Conservation (phyloP, 2,888 invertebrate genomes). For the Drosophila pseudotalamancana region DNA sequence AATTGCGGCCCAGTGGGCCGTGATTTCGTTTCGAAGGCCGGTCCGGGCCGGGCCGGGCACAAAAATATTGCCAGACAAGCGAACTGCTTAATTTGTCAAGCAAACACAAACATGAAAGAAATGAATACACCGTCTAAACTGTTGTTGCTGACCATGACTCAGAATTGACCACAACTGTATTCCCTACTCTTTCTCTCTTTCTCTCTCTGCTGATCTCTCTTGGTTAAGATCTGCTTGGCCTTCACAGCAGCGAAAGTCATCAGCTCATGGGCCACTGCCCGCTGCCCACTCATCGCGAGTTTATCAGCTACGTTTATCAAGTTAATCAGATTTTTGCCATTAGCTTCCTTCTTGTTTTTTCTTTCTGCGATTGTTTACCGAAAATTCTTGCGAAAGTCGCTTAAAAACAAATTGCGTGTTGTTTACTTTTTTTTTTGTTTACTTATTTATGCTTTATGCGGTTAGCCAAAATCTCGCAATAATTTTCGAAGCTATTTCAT, state of each 20-base stretch:
- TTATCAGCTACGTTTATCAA: slow-evolving; percentile 26
- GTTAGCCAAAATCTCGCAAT: neutral
- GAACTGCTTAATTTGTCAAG: slow-evolving; percentile 28
- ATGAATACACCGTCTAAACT: slow-evolving; percentile 15
- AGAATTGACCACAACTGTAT: slow-evolving; percentile 16
- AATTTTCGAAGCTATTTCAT: slow-evolving; percentile 6
- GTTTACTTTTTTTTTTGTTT: slow-evolving; percentile 24
- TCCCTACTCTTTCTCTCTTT: neutral
- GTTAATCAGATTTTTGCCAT: slow-evolving; percentile 31
- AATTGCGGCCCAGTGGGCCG: slow-evolving; percentile 37
- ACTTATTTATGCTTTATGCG: slow-evolving; percentile 13
- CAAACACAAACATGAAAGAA: slow-evolving; percentile 4
- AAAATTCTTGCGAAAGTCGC: slow-evolving; percentile 24
- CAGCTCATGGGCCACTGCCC: slow-evolving; percentile 14
- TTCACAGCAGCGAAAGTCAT: slow-evolving; percentile 22
- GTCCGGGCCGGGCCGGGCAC: neutral
- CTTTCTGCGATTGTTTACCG: slow-evolving; percentile 33
- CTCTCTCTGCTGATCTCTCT: neutral
- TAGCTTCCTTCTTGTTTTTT: neutral
- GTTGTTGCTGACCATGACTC: slow-evolving; percentile 32
- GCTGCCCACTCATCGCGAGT: slow-evolving; percentile 10
- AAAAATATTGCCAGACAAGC: slow-evolving; percentile 7
- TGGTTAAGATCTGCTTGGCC: slow-evolving; percentile 28
- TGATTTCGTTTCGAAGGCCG: slow-evolving; percentile 47
- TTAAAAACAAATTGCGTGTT: slow-evolving; percentile 22